phyloP scores from a whole-genome alignment of 2,888 invertebrate species.

The Apodemia duryi region DNA sequence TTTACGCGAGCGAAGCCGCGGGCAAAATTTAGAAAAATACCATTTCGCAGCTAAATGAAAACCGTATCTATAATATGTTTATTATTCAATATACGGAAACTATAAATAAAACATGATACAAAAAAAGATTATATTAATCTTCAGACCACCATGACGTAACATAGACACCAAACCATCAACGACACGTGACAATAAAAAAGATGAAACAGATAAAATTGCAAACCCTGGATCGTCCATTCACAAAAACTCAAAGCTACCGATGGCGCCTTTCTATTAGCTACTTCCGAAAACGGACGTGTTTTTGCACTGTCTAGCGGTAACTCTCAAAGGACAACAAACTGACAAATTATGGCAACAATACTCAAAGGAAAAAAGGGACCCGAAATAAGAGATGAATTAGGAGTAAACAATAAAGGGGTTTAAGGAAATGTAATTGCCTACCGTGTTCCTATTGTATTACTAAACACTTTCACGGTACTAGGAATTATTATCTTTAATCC shows the following conservation, averaged over 20 bases:
- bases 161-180: background rate
- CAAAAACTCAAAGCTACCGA: constrained; percentile 57
- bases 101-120: background rate
- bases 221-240: constrained; percentile 10
- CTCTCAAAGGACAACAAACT: constrained; percentile 65
- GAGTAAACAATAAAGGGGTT: constrained; percentile 26
- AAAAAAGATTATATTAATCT: background rate
- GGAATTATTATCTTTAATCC: background rate
- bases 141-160: constrained; percentile 4
- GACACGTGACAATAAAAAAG: background rate
- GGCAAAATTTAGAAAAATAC: too few species aligned
- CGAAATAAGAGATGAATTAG: constrained; percentile 40
- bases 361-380: constrained; percentile 40
- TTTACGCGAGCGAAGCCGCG: too few species aligned
- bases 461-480: background rate
- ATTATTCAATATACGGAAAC: too few species aligned
- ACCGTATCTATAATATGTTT: too few species aligned
- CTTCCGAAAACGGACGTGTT: constrained; percentile 68
- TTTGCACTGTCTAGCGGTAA: constrained; percentile 58
- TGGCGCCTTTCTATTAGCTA: constrained; percentile 75
- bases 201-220: background rate
- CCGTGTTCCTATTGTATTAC: background rate
- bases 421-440: constrained; percentile 12
- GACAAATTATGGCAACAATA: constrained; percentile 72
- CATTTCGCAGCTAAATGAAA: too few species aligned